Percentiles rank a stretch among this genome's conserved stretches.
Evolutionary conservation across 2,888 invertebrate species (phyloP).

Genomic region (Epinotia brunnichana): DNA sequence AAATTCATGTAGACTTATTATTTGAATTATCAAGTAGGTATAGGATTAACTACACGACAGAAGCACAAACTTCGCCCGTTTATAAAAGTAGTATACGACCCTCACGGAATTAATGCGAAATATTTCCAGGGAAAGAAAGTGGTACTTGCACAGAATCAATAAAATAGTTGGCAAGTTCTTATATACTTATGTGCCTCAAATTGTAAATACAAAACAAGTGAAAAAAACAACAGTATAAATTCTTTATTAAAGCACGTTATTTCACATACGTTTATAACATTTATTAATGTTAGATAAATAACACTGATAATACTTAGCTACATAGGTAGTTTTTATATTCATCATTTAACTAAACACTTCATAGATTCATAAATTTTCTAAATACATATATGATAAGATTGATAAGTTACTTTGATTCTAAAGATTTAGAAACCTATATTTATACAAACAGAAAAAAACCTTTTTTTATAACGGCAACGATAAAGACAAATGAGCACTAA

Average conservation of each 20-base stretch:
- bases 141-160: no score
- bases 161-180: not conserved
- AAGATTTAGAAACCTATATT: not conserved
- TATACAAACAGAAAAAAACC: not conserved
- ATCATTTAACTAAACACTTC: not conserved
- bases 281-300: not conserved
- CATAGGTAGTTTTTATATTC: not conserved
- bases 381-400: no score
- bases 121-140: no score
- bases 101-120: no score
- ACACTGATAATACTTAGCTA: not conserved
- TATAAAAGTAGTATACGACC: no score
- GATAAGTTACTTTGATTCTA: not conserved
- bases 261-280: not conserved
- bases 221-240: not conserved
- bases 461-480: no score
- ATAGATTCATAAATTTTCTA: not conserved
- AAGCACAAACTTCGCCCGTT: no score
- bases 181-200: not conserved
- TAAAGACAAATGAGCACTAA: no score
- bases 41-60: no score
- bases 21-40: no score
- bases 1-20: not conserved
- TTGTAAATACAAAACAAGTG: not conserved
- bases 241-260: not conserved